Conservation (phyloP, 2,888 invertebrate species). For the Ypsolopha sequella region DNA sequence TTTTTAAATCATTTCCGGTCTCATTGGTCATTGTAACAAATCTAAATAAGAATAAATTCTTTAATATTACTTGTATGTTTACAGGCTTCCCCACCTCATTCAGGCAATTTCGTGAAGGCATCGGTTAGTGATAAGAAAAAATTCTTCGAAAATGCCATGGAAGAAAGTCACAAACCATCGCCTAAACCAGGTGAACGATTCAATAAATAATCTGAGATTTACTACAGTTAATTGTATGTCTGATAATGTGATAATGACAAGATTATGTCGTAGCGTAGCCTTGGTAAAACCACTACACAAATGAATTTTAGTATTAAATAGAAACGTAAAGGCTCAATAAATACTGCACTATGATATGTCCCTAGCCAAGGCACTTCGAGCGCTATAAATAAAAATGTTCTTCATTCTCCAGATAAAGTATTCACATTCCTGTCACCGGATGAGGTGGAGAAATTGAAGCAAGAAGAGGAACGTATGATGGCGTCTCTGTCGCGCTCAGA, state of each 20-base stretch:
- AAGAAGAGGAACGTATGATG: constrained; percentile 93
- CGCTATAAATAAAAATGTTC: no score
- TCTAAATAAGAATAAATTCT: constrained; percentile 3
- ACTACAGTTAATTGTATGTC: no score
- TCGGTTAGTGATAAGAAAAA: constrained; percentile 94
- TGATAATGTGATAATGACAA: no score
- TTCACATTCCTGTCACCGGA: constrained; percentile 94
- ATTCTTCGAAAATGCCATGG: constrained; percentile 96
- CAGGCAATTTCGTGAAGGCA: constrained; percentile 82
- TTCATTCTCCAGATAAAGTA: constrained; percentile 79
- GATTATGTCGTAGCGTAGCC: no score
- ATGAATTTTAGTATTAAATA: no score
- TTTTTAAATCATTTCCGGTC: constrained; percentile 5
- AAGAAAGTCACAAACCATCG: constrained; percentile 88
- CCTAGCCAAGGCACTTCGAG: no score
- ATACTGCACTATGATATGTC: no score
- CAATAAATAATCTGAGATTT: no score
- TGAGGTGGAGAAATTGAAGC: constrained; percentile 93
- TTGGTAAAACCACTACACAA: no score
- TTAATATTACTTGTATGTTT: constrained; percentile 13
- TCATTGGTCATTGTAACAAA: not conserved
- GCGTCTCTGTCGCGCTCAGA: constrained; percentile 79
- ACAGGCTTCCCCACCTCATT: constrained; percentile 76
- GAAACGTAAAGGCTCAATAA: no score
- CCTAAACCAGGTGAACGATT: constrained; percentile 80